Base-by-base conservation (phyloP, 2,797 vertebrate species). In the Buphagus erythrorhynchus region DNA sequence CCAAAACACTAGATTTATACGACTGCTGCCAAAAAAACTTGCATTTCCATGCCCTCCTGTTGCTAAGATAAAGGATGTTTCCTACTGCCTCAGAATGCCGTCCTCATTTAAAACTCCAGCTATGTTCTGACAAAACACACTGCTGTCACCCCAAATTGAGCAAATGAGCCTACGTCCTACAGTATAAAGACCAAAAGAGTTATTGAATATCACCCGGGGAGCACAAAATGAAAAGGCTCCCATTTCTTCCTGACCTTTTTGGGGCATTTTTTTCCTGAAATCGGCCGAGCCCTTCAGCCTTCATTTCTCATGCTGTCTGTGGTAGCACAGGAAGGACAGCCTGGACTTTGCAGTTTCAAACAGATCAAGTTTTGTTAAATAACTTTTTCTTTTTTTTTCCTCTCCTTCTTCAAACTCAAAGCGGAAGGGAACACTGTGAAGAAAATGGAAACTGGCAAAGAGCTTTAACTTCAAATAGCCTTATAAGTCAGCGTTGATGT, bases 201-300 rank as follows among this genome's bases (percentile, higher is more conserved):
- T 99, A 99, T 98, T 98, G 98, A 98, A 98, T 98, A 98, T 98
- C 98, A 98, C 98, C 99, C 91, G 84, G 96, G 96, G 98, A 99
- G 98, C 97, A 97, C 97, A 98, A 98, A 98, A 96, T 98, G 98
- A 99, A 98, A 98, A 97, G 97, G 98, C 98, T 98, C 98, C 98
- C 98, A 97, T 98, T 98, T 97, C 97, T 98, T 95, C 91, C 91
- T 99, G 98, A 98, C 98, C 99, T 99, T 98, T 98, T 76, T 77
- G 84, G 88, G 94, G 91, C 96, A 93, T 79, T 90, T 96, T 94
- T 94, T 95, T 36, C 72, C 95, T 95, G 95, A 97, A 97, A 97
- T 92, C 86, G 88, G 81, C 95, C 51, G 20, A 97, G 96, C 97
- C 97, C 97, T 98, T 98, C 92, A 49, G 89, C 85, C 97, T 97